Evolutionary conservation across 2,888 invertebrate genomes (phyloP).

Genomic region (Psylliodes chrysocephalus): DNA sequence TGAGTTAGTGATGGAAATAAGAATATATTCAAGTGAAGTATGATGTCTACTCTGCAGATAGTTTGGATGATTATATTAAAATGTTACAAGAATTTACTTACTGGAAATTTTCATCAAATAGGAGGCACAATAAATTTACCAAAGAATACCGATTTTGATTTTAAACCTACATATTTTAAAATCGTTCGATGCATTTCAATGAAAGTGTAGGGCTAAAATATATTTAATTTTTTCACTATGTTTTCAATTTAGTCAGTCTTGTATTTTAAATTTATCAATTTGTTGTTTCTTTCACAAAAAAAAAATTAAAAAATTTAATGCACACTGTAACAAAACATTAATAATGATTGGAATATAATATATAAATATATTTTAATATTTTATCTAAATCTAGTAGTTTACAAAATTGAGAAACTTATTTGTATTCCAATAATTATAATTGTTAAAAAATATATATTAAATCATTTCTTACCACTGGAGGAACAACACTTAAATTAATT

Average conservation of each 20-base stretch:
- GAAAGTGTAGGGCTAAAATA: constrained; percentile 34
- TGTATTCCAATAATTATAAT: too few species aligned
- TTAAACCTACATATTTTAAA: constrained; percentile 28
- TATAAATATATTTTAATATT: too few species aligned
- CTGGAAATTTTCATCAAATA: constrained; percentile 24
- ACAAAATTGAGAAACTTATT: too few species aligned
- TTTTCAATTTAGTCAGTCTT: too few species aligned
- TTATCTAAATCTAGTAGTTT: too few species aligned
- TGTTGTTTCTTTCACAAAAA: not conserved
- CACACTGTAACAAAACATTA: not conserved
- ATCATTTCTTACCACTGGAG: constrained; percentile 77
- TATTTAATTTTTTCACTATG: constrained; percentile 11
- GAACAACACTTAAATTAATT: constrained; percentile 79
- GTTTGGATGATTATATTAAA: too few species aligned
- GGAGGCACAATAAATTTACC: constrained; percentile 26
- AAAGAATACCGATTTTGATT: constrained; percentile 31
- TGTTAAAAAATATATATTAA: too few species aligned
- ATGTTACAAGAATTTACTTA: constrained; percentile 27
- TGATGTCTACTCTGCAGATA: too few species aligned
- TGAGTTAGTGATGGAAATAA: too few species aligned
- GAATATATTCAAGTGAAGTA: too few species aligned
- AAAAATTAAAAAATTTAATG: not conserved
- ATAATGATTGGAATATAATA: not conserved
- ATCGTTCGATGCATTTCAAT: constrained; percentile 35
- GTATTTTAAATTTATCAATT: too few species aligned